A percentile compares a stretch with the other conserved stretches of the same genome.
Conservation (phyloP, 2,888 invertebrate genomes). For the Raillietiella orientalis region DNA sequence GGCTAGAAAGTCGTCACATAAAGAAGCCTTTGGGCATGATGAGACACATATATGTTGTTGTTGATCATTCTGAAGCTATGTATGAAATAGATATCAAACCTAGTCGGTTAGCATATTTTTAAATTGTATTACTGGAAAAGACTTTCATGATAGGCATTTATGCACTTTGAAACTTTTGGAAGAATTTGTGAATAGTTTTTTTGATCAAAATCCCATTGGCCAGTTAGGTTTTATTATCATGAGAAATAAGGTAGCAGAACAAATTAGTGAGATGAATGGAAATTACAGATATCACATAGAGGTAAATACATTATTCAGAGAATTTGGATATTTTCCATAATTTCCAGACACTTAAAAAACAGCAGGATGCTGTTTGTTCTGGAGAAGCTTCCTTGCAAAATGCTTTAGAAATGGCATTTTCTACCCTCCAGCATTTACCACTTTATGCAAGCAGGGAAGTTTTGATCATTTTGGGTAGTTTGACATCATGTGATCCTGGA, state of each 20-base stretch:
- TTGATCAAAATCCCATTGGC: constrained; percentile 94
- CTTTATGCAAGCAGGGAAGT: constrained; percentile 83
- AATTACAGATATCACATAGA: constrained; percentile 45
- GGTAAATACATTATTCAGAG: constrained; percentile 14
- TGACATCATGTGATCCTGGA: constrained; percentile 87
- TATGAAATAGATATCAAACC: constrained; percentile 79
- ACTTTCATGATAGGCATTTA: too few species aligned
- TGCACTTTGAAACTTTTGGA: constrained; percentile 43
- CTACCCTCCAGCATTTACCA: constrained; percentile 56
- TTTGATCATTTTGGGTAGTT: constrained; percentile 58
- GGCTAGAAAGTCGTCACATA: constrained; percentile 14
- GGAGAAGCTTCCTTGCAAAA: constrained; percentile 95
- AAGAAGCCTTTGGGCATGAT: constrained; percentile 83
- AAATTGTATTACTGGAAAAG: too few species aligned
- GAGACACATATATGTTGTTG: constrained; percentile 65
- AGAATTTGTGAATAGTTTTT: constrained; percentile 79
- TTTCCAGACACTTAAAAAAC: constrained; percentile 7
- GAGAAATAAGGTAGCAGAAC: constrained; percentile 77
- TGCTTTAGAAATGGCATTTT: constrained; percentile 53
- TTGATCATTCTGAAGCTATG: constrained; percentile 89
- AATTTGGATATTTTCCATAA: too few species aligned
- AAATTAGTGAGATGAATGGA: constrained; percentile 61
- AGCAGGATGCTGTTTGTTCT: constrained; percentile 26
- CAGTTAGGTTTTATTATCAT: constrained; percentile 74
- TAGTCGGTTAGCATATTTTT: too few species aligned